These are phyloP conservation scores for Oligia fasciuncula DNA, from an alignment of 2,888 invertebrate species.

Conservation along the genomic window DNA sequence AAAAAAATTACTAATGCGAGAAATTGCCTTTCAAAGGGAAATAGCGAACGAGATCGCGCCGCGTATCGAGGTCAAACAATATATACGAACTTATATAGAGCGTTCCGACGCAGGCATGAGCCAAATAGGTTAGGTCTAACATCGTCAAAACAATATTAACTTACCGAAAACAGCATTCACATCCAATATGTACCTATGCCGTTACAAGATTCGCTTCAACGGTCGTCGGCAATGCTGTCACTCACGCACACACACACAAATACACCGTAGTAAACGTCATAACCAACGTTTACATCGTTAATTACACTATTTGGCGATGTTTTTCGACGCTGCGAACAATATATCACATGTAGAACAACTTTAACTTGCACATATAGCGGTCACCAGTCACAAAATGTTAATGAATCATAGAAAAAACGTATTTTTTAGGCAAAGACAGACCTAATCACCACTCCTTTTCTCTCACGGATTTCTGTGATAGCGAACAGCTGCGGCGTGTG, in stretches of 20 bases:
- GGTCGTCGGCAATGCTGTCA: conserved; percentile 87
- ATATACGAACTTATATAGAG: conserved; percentile 70
- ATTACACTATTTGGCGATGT: conserved; percentile 83
- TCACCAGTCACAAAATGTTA: conserved; percentile 77
- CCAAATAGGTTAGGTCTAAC: conserved; percentile 78
- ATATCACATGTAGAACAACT: conserved; percentile 79
- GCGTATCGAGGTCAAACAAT: conserved; percentile 83
- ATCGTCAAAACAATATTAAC: conserved; percentile 80
- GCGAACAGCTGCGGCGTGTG: conserved; percentile 89
- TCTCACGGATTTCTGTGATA: conserved; percentile 89
- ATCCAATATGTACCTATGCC: conserved; percentile 79
- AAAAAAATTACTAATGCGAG: conserved; percentile 76
- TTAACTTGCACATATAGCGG: conserved; percentile 77
- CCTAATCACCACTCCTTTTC: conserved; percentile 90
- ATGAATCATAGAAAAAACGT: conserved; percentile 86
- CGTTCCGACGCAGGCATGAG: conserved; percentile 73
- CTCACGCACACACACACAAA: conserved; percentile 85
- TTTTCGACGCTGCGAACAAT: conserved; percentile 81
- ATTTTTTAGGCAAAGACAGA: conserved; percentile 85
- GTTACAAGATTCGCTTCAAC: conserved; percentile 89
- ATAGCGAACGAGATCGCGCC: conserved; percentile 71
- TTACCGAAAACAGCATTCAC: conserved; percentile 85
- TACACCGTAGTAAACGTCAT: conserved; percentile 88
- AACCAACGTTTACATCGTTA: conserved; percentile 87
- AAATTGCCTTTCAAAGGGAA: conserved; percentile 81